A percentile compares a stretch with the other conserved stretches of the same genome.
Conservation (phyloP, 35 echinoderm and acorn worm species). For the Lytechinus variegatus region DNA sequence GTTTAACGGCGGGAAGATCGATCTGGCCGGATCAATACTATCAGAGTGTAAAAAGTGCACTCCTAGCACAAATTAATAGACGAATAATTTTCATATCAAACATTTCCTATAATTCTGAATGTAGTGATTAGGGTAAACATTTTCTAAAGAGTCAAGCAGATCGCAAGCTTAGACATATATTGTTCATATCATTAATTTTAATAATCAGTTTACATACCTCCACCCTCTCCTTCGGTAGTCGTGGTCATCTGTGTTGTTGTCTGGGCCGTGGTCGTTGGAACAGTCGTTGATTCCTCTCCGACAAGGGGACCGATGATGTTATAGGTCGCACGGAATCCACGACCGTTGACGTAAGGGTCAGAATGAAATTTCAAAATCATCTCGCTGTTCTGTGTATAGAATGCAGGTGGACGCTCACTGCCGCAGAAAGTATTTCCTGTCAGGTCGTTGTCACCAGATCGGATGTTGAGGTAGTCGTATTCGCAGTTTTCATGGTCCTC, state of each 20-base stretch:
- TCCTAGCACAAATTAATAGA: too few species aligned
- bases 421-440: constrained; percentile 46
- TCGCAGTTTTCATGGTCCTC: constrained; percentile 29
- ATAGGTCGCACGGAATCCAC: constrained; percentile 33
- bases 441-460: constrained; percentile 23
- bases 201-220: not conserved
- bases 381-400: not conserved
- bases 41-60: too few species aligned
- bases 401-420: not conserved
- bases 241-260: not conserved
- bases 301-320: constrained; percentile 24
- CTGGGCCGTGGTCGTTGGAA: not conserved
- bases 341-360: not conserved
- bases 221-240: not conserved
- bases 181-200: too few species aligned
- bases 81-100: too few species aligned
- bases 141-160: too few species aligned
- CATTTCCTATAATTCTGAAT: too few species aligned
- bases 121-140: too few species aligned
- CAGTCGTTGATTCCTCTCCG: not conserved
- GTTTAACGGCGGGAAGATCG: too few species aligned
- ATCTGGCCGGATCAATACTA: too few species aligned
- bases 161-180: too few species aligned
- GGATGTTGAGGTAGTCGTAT: constrained; percentile 53
- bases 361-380: constrained; percentile 30